These are phyloP conservation scores for Himalopsyche tibetana DNA, from an alignment of 2,888 invertebrate species.

Conservation along the genomic window DNA sequence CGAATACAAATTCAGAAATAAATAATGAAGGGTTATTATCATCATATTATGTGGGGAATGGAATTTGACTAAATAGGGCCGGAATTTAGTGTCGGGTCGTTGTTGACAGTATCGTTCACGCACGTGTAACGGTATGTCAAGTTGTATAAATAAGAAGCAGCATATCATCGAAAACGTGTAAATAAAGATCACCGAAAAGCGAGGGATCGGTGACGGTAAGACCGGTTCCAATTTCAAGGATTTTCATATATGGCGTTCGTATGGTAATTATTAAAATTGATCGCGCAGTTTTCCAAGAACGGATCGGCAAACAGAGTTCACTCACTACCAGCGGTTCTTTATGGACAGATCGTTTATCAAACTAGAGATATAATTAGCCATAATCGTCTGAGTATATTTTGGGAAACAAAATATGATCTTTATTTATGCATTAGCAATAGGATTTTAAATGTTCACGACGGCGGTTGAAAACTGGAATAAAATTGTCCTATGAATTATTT, in stretches of 20 bases:
- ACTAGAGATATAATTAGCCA: not conserved
- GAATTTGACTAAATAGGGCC: too few species aligned
- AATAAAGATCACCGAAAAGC: not conserved
- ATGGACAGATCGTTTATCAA: not conserved
- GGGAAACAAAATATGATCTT: too few species aligned
- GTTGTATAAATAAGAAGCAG: not conserved
- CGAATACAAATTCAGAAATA: too few species aligned
- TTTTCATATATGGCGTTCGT: not conserved
- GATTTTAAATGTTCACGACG: too few species aligned
- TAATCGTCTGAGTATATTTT: not conserved
- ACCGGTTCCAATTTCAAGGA: conserved; percentile 9
- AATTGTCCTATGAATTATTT: too few species aligned
- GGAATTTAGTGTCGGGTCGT: too few species aligned
- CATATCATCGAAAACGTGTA: not conserved
- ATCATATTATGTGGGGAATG: too few species aligned
- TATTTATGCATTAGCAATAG: too few species aligned
- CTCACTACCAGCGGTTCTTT: not conserved
- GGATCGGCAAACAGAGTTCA: not conserved
- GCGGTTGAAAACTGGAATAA: too few species aligned
- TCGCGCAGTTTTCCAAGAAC: conserved; percentile 12
- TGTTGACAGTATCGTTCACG: not conserved
- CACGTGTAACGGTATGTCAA: not conserved
- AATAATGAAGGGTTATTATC: too few species aligned
- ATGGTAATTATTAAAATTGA: not conserved
- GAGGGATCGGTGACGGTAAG: not conserved